Evolutionary conservation across 2,797 vertebrate genomes (phyloP).

Genomic region (Acipenser ruthenus): DNA sequence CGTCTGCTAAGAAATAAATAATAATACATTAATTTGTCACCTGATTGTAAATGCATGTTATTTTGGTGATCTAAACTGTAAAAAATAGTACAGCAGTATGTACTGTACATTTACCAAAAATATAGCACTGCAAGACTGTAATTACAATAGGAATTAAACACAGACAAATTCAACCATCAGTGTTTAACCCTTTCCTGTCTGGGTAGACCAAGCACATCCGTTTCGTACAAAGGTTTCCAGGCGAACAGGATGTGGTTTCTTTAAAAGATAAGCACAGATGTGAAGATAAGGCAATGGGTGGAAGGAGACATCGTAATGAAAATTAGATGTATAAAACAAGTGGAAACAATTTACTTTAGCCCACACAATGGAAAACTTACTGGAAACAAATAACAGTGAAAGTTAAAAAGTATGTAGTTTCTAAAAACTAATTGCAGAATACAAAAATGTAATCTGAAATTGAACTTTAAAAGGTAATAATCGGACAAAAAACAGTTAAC

Average conservation of each 20-base stretch:
- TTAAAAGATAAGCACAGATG: conserved; percentile 26
- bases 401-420: too few relatives aligned
- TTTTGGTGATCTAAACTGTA: too few relatives aligned
- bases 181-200: conserved; percentile 42
- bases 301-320: background rate
- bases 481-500: too few relatives aligned
- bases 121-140: background rate
- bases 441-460: too few relatives aligned
- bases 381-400: too few relatives aligned
- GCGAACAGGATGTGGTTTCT: conserved; percentile 42
- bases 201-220: conserved; percentile 40
- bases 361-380: background rate
- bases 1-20: too few relatives aligned
- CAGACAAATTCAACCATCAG: conserved; percentile 35
- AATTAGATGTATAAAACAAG: background rate
- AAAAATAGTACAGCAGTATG: too few relatives aligned
- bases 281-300: conserved; percentile 19
- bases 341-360: conserved; percentile 1
- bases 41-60: too few relatives aligned
- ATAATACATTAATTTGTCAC: too few relatives aligned
- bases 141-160: conserved; percentile 9
- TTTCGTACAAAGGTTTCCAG: conserved; percentile 32
- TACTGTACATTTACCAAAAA: too few relatives aligned
- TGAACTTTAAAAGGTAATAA: too few relatives aligned
- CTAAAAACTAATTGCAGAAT: too few relatives aligned